Percentiles rank a stretch among this genome's conserved stretches.
phyloP scores from a whole-genome alignment of 2,888 invertebrate species.

The Scaptomyza cyrtandrae region DNA sequence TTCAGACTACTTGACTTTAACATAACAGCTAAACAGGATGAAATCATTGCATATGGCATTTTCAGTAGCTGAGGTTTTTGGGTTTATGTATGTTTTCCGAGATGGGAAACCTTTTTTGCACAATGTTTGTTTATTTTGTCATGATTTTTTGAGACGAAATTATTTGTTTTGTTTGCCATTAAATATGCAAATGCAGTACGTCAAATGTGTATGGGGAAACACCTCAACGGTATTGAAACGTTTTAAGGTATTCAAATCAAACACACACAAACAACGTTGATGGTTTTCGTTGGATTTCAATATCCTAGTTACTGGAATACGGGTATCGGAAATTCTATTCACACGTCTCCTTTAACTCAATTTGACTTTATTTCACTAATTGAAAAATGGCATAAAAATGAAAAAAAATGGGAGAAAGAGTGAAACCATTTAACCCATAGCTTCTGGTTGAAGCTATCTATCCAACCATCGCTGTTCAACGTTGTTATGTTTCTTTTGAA shows the following conservation, averaged over 20 bases:
- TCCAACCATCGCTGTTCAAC: constrained; percentile 5
- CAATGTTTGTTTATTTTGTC: constrained; percentile 40
- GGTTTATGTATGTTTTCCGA: constrained; percentile 28
- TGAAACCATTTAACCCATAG: constrained; percentile 25
- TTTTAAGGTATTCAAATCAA: constrained; percentile 9
- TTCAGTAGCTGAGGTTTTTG: constrained; percentile 4
- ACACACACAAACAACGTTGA: not conserved
- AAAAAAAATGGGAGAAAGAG: not conserved
- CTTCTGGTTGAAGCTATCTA: not conserved
- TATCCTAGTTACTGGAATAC: not conserved
- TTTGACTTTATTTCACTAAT: constrained; percentile 3
- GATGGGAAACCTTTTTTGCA: constrained; percentile 44
- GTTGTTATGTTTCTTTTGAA: constrained; percentile 68
- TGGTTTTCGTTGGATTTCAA: not conserved
- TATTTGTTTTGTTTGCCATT: constrained; percentile 47
- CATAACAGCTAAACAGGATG: constrained; percentile 23
- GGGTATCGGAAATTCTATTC: not conserved
- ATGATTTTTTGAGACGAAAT: constrained; percentile 49
- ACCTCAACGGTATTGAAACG: constrained; percentile 9
- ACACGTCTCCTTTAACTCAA: not conserved
- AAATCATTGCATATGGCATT: constrained; percentile 52
- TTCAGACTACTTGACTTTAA: constrained; percentile 39
- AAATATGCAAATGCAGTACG: constrained; percentile 65
- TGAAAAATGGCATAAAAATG: not conserved
- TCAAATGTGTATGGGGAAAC: constrained; percentile 4